phyloP scores from a whole-genome alignment of 1,140 invertebrate genomes.

The Papilio helenus region DNA sequence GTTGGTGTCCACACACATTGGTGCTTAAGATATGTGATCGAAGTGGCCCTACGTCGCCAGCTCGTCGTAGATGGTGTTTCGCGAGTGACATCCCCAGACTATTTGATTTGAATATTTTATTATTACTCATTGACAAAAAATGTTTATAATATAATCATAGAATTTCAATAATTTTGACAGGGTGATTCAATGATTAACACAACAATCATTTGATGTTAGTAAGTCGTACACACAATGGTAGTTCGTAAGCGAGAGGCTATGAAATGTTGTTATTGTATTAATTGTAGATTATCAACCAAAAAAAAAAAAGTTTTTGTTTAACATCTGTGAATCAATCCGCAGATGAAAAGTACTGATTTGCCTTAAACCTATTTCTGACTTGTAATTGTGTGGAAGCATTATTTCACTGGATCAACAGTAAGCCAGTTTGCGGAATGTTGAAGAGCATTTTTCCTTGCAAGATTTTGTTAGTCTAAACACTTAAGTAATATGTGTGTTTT shows the following conservation, averaged over 20 bases:
- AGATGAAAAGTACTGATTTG: constrained; percentile 41
- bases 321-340: constrained; percentile 38
- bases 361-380: constrained; percentile 10
- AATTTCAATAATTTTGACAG: constrained; percentile 42
- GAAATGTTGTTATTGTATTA: constrained; percentile 54
- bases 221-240: constrained; percentile 50
- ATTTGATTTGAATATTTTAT: constrained; percentile 28
- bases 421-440: neutral
- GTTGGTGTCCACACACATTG: constrained; percentile 60
- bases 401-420: constrained; percentile 28
- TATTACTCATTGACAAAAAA: constrained; percentile 7
- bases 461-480: constrained; percentile 5
- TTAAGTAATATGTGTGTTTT: constrained; percentile 6
- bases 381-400: constrained; percentile 29
- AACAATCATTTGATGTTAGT: constrained; percentile 45
- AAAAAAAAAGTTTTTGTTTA: constrained; percentile 37
- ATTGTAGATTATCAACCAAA: constrained; percentile 36
- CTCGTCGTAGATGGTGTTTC: constrained; percentile 21
- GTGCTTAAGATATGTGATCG: constrained; percentile 71
- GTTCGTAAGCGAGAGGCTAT: constrained; percentile 68
- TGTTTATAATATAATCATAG: constrained; percentile 24
- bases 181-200: constrained; percentile 37
- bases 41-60: constrained; percentile 66
- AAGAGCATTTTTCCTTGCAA: neutral
- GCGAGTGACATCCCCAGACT: constrained; percentile 23